Evolutionary conservation across 2,797 vertebrate genomes (phyloP), one percentile per base, ranked within the genome.

Genomic region (Vultur gryphus): DNA sequence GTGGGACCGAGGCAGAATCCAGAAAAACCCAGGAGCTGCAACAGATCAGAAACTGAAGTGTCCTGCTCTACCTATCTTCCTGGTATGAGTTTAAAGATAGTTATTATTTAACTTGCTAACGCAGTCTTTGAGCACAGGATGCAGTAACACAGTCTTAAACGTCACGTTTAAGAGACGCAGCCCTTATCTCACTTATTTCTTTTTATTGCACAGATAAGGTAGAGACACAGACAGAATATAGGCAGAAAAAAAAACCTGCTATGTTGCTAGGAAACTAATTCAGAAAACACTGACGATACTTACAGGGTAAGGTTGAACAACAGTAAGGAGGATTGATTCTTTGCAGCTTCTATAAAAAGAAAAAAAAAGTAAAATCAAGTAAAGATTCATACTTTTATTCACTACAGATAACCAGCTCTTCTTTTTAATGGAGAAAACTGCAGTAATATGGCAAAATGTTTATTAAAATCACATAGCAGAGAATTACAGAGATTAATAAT

Each of bases 281-380:
- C 72, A 82, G 84, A 95, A 95, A 96, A 90, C 54, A 88, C 6
- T 23, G 31, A 49, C 10, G 31, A 89, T 98, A 99, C 99, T 99
- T 98, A 99, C 99, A 73, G 99, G 99, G 97, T 99, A 99, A 89
- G 99, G 99, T 97, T 99, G 99, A 96, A 99, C 98, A 93, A 99
- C 99, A 28, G 99, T 99, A 97, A 99, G 98, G 93, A 99, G 96
- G 91, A 99, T 99, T 86, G 99, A 99, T 98, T 99, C 99, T 98
- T 99, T 99, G 98, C 99, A 99, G 98, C 99, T 99, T 98, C 99
- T 99, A 98, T 57, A 97, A 98, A 96, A 97, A 95, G 95, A 95
- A 90, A 93, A 95, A 95, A 94, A 97, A 93, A 87, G 78, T 86
- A 71, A 81, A 91, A 94, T 87, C 91, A 83, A 97, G 89, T 78